These are phyloP conservation scores for Polyergus mexicanus DNA, from an alignment of 1,140 invertebrate genomes.

Conservation along the genomic window DNA sequence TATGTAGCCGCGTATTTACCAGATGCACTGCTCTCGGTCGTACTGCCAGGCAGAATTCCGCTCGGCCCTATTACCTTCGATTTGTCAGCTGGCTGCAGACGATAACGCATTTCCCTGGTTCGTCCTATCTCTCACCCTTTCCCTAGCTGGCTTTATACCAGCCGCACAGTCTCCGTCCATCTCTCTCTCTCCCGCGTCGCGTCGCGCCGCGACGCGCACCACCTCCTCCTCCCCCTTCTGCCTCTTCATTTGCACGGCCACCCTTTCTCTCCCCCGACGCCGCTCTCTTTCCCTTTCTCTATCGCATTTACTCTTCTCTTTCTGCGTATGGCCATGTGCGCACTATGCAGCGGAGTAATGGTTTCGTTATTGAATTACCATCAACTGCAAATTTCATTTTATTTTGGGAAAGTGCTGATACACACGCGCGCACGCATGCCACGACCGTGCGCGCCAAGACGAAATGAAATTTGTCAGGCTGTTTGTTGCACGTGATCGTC, in stretches of 20 bases:
- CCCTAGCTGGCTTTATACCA: slow-evolving; percentile 69
- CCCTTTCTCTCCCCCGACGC: slow-evolving; percentile 46
- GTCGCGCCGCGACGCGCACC: slow-evolving; percentile 25
- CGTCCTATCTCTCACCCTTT: slow-evolving; percentile 72
- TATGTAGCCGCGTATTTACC: slow-evolving; percentile 76
- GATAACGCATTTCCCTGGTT: slow-evolving; percentile 82
- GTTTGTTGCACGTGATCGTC: slow-evolving; percentile 54
- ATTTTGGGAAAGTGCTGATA: slow-evolving; percentile 74
- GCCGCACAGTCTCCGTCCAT: slow-evolving; percentile 50
- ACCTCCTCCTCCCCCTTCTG: slow-evolving; percentile 17
- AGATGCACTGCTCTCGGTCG: slow-evolving; percentile 74
- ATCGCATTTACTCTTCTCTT: slow-evolving; percentile 65
- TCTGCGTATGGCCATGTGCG: slow-evolving; percentile 66
- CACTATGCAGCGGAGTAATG: slow-evolving; percentile 73
- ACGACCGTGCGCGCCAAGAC: slow-evolving; percentile 40
- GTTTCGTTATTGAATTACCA: slow-evolving; percentile 77
- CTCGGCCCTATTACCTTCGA: slow-evolving; percentile 83
- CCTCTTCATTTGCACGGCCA: slow-evolving; percentile 57
- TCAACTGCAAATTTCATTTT: slow-evolving; percentile 77
- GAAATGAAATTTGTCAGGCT: slow-evolving; percentile 41
- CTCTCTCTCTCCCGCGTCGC: slow-evolving; percentile 64
- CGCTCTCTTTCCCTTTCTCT: slow-evolving; percentile 57
- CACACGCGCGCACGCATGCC: slow-evolving; percentile 46
- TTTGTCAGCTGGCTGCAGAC: slow-evolving; percentile 83
- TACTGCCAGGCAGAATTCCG: slow-evolving; percentile 78